Percentiles rank a stretch among this genome's conserved stretches.
Evolutionary conservation across 1,140 invertebrate genomes (phyloP).

Genomic region (Heliconius hewitsoni): DNA sequence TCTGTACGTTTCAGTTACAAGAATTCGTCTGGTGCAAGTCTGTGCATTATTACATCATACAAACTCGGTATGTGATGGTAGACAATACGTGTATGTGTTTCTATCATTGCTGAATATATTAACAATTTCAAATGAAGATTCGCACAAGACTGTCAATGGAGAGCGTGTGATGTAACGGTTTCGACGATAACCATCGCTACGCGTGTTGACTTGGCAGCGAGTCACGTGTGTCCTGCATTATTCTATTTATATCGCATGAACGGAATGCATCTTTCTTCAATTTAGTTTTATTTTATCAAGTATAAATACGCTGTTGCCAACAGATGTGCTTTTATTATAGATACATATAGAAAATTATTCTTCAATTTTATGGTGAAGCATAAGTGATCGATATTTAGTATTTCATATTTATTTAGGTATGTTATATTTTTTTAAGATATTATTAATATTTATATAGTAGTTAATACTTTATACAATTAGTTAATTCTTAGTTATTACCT

Average conservation of each 20-base stretch:
- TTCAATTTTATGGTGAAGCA: not conserved
- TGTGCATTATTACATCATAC: constrained; percentile 68
- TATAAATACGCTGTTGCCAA: not conserved
- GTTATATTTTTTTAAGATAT: no score
- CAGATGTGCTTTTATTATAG: not conserved
- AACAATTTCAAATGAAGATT: not conserved
- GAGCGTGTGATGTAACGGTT: constrained; percentile 38
- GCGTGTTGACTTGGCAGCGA: constrained; percentile 21
- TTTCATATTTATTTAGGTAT: no score
- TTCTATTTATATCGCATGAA: constrained; percentile 25
- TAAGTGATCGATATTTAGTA: no score
- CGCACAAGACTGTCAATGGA: constrained; percentile 50
- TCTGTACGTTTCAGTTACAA: constrained; percentile 33
- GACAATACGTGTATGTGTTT: not conserved
- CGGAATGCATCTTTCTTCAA: constrained; percentile 25
- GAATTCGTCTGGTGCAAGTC: constrained; percentile 71
- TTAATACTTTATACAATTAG: no score
- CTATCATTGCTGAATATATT: constrained; percentile 1
- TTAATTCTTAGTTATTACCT: no score
- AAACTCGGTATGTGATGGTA: constrained; percentile 4
- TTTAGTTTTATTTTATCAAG: not conserved
- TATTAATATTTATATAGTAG: no score
- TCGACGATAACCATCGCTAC: constrained; percentile 1
- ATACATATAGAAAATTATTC: no score
- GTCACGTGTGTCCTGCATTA: constrained; percentile 22